Base-by-base conservation (phyloP, 2,888 invertebrate species). In the Mythimna lalbum region DNA sequence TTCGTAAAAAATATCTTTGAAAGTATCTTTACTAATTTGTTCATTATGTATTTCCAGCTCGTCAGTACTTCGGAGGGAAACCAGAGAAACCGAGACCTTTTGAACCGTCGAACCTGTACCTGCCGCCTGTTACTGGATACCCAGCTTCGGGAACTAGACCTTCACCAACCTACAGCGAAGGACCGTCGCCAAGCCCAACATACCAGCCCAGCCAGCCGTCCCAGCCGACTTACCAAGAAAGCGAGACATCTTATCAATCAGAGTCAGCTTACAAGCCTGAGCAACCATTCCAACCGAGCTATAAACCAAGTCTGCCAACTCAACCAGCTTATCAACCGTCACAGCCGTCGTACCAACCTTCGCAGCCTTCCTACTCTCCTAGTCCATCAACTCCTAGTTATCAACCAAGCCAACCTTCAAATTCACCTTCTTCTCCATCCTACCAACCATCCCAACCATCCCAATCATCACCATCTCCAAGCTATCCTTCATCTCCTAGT, bases 21-120 rank as follows among this genome's bases (percentile, higher is more conserved):
- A 6, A 57, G 33, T 55, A 60, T 5, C 5, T 68, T 55, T 65
- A 69, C 53, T 81, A 43, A 85, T 63, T 36, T 33, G 19, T 33
- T 68, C 4, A 72, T 82, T 75, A 76, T 82, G 75, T 68, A 73
- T 67, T 94, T 94, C 80, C 96, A 97, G 97, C 97, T 90, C 97
- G 97, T 27, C 97, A 97, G 78, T 95, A 97, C 96, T 97, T 90
- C 91, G 97, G 97, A 76, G 96, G 96, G 72, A 95, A 96, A 72
- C 97, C 97, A 1, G 97, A 97, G 86, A 97, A 96, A 88, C 97
- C 97, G n/a, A 94, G 97, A 81, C 97, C 97, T 0, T 97, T 97
- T 89, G 97, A 97, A 89, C 96, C 97, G 59, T 89, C 90, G 0
- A 83, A 93, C 17, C 87, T 87, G 23, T 95, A 95, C 66, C 88